These are phyloP conservation scores for Calliphora vicina DNA, from an alignment of 1,140 invertebrate species.

Conservation along the genomic window DNA sequence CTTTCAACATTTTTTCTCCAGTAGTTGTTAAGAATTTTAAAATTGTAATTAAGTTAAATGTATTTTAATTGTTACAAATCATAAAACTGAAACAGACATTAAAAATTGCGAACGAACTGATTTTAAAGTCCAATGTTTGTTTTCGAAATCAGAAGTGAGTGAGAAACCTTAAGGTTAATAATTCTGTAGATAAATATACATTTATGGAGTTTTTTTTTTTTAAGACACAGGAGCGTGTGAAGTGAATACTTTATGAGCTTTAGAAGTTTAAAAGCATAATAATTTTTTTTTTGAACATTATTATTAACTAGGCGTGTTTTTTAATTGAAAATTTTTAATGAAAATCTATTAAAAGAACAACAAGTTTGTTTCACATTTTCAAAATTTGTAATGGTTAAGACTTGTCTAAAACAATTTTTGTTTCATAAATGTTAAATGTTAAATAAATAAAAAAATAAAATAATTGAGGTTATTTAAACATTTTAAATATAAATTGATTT, in stretches of 20 bases:
- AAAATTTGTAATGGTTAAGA: background rate
- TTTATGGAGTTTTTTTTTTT: background rate
- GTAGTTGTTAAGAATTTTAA: background rate
- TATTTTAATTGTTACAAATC: constrained; percentile 9
- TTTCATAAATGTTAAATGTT: background rate
- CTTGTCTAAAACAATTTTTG: background rate
- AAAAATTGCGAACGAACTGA: background rate
- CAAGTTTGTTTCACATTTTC: background rate
- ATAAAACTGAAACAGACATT: background rate
- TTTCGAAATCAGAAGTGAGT: background rate
- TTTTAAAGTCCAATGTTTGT: background rate
- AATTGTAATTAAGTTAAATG: background rate
- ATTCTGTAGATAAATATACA: background rate
- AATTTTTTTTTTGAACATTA: background rate
- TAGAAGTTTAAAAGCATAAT: background rate
- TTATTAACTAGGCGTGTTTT: background rate
- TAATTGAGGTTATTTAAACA: too few species aligned
- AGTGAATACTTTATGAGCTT: background rate
- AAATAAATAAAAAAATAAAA: background rate
- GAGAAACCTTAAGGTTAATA: background rate
- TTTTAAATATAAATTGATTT: too few species aligned
- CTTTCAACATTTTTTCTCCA: background rate
- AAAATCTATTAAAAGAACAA: too few species aligned
- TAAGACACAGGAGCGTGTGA: background rate
- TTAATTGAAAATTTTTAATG: too few species aligned